Conservation (phyloP, 2,113 vertebrate species). For the Cynopterus brachyotis region DNA sequence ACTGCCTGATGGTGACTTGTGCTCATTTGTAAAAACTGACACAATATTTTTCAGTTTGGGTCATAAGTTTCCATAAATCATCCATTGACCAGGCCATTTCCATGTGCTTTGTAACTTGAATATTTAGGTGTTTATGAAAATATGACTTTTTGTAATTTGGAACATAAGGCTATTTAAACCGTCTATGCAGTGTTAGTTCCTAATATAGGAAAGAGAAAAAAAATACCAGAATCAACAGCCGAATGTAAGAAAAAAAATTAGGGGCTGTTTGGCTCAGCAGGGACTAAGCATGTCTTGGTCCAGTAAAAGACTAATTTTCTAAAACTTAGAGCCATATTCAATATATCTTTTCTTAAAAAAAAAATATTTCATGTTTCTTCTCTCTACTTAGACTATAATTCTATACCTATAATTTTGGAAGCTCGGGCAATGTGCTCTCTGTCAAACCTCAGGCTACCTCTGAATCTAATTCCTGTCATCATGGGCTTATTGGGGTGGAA, state of each 20-base stretch:
- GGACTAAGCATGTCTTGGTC: neutral
- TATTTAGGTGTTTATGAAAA: slow-evolving; percentile 26
- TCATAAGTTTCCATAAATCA: neutral
- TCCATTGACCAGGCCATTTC: neutral
- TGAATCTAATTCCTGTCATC: neutral
- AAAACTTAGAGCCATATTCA: neutral
- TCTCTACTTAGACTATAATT: neutral
- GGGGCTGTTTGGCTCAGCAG: neutral
- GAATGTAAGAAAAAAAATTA: neutral
- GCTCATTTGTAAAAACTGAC: neutral
- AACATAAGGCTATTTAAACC: neutral
- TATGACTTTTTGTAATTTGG: neutral
- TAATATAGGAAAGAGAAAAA: neutral
- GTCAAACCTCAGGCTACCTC: neutral
- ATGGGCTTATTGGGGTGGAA: neutral
- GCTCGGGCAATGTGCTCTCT: neutral
- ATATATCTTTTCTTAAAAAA: neutral
- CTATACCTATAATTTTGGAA: neutral
- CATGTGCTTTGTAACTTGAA: neutral
- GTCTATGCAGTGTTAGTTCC: neutral
- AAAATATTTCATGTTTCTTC: neutral
- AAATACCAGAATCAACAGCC: neutral
- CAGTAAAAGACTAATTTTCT: neutral
- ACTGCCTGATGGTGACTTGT: neutral
- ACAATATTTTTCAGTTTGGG: slow-evolving; percentile 2